Evolutionary conservation across 1,140 invertebrate genomes (phyloP).

Genomic region (Listronotus bonariensis): DNA sequence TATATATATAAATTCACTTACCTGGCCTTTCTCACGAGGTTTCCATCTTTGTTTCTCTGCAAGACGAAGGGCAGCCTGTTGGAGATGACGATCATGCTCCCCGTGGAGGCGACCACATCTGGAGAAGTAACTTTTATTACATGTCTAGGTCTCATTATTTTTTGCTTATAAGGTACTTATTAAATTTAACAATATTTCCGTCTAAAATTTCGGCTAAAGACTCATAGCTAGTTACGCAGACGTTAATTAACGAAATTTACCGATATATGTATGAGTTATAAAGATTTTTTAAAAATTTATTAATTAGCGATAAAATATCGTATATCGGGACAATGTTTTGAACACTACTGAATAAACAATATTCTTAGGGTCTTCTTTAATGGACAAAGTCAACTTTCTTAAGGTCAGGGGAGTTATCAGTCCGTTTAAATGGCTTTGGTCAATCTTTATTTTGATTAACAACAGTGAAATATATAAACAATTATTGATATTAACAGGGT

Average conservation of each 20-base stretch:
- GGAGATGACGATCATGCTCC: conserved; percentile 86
- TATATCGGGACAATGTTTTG: conserved; percentile 15
- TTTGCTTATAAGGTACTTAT: background rate
- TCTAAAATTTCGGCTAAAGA: background rate
- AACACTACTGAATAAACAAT: conserved; percentile 29
- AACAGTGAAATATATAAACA: conserved; percentile 1
- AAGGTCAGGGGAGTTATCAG: conserved; percentile 34
- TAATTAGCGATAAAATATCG: background rate
- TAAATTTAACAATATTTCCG: too few species aligned
- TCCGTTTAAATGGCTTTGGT: conserved; percentile 27
- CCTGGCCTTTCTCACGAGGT: conserved; percentile 81
- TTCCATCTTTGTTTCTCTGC: conserved; percentile 71
- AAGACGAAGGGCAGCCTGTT: conserved; percentile 88
- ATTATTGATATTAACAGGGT: conserved; percentile 12
- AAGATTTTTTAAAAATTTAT: background rate
- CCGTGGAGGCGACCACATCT: conserved; percentile 59
- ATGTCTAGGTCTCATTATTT: conserved; percentile 18
- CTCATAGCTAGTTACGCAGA: conserved; percentile 3
- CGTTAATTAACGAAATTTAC: background rate
- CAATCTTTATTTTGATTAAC: conserved; percentile 35
- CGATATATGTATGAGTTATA: background rate
- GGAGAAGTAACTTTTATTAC: conserved; percentile 28
- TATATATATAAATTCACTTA: conserved; percentile 58
- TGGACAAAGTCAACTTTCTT: conserved; percentile 37
- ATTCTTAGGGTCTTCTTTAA: conserved; percentile 27